These are phyloP conservation scores for Dinoponera quadriceps DNA, from an alignment of 1,140 invertebrate species.

Conservation along the genomic window DNA sequence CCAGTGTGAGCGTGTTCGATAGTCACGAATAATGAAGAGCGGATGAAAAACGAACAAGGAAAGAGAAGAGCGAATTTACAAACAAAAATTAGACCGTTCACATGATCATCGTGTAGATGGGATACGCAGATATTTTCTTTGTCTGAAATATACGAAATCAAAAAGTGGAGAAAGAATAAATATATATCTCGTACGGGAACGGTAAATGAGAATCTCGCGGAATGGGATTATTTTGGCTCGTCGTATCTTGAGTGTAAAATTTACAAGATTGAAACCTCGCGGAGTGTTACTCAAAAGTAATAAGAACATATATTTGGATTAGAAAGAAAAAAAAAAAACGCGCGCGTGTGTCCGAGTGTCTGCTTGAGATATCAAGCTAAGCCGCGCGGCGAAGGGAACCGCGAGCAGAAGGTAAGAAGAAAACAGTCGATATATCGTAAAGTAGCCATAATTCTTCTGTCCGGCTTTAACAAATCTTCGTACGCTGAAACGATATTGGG, in stretches of 20 bases:
- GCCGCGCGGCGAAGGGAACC: background rate
- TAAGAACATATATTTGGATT: background rate
- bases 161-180: background rate
- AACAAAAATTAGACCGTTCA: no score
- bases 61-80: no score
- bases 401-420: background rate
- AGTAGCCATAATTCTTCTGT: conserved; percentile 29
- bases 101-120: no score
- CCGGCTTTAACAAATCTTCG: conserved; percentile 32
- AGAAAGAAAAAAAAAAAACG: background rate
- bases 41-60: no score
- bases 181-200: no score
- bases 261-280: background rate
- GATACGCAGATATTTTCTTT: no score
- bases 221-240: background rate
- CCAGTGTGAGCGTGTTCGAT: background rate
- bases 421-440: conserved; percentile 27
- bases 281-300: background rate
- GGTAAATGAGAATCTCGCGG: background rate
- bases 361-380: conserved; percentile 9
- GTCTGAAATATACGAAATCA: no score
- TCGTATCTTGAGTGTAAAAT: background rate
- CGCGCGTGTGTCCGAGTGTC: background rate
- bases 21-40: background rate
- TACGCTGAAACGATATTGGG: conserved; percentile 38